These are phyloP conservation scores for Loris lydekkerianus DNA, from an alignment of 2,797 vertebrate species.

Conservation along the genomic window DNA sequence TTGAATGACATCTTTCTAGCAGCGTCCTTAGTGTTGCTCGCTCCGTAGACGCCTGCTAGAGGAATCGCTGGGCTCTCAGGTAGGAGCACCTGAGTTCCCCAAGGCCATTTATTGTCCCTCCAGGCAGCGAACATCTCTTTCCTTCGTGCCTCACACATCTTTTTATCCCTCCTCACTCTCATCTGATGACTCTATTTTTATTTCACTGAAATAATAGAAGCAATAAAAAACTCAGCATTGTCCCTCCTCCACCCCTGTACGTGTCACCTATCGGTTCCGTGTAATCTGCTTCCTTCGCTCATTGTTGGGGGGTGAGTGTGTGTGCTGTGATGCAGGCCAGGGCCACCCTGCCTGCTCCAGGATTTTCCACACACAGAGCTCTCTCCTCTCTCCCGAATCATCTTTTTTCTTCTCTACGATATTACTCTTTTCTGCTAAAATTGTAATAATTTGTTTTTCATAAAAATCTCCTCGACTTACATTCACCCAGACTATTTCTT, in stretches of 20 bases:
- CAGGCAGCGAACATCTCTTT: not conserved
- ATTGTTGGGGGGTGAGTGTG: not conserved
- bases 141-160: not conserved
- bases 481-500: not conserved
- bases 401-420: not conserved
- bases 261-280: not conserved
- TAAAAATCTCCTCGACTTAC: not conserved
- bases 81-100: not conserved
- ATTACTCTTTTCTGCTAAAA: not conserved
- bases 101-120: not conserved
- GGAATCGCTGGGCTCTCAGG: too few relatives aligned
- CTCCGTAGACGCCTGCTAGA: not conserved
- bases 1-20: not conserved
- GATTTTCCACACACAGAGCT: not conserved
- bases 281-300: not conserved
- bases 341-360: not conserved
- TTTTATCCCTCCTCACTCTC: not conserved
- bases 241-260: not conserved
- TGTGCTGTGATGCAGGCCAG: rapidly evolving
- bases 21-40: not conserved
- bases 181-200: not conserved
- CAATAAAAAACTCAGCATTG: not conserved
- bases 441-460: not conserved
- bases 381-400: not conserved
- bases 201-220: not conserved